Conservation (phyloP, 2,797 vertebrate species). For the Schizopygopsis pylzovi region DNA sequence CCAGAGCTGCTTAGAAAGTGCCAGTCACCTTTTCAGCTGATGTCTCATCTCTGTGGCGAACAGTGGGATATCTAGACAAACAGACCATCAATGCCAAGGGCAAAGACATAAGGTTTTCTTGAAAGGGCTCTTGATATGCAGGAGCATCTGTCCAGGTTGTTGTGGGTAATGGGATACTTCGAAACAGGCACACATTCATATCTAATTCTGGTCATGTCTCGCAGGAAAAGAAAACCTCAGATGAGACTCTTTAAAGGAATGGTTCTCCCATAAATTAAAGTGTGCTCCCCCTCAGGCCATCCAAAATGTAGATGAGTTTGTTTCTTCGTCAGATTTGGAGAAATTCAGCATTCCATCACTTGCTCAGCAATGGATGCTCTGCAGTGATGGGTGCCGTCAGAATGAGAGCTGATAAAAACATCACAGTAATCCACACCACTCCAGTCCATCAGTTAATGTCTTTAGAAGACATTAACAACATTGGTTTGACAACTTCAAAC, state of each 20-base stretch:
- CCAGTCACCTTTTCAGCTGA: slow-evolving; percentile 56
- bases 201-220: slow-evolving; percentile 1
- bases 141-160: slow-evolving; percentile 48
- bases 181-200: background rate
- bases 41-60: slow-evolving; percentile 51
- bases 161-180: background rate
- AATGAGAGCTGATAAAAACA: background rate
- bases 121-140: slow-evolving; percentile 2
- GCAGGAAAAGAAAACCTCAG: background rate
- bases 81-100: slow-evolving; percentile 43
- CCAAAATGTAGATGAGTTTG: background rate
- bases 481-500: too few species aligned
- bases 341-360: background rate
- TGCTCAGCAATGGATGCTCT: background rate
- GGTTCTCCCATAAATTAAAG: background rate
- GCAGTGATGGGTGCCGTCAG: background rate
- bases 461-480: background rate
- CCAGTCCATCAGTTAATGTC: background rate
- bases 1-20: slow-evolving; percentile 57
- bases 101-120: slow-evolving; percentile 33
- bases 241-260: slow-evolving; percentile 2
- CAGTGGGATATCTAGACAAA: slow-evolving; percentile 31
- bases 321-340: background rate
- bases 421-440: background rate
- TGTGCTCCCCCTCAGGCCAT: background rate